phyloP scores from a whole-genome alignment of 2,888 invertebrate species.

The Ptilodon capucinus region DNA sequence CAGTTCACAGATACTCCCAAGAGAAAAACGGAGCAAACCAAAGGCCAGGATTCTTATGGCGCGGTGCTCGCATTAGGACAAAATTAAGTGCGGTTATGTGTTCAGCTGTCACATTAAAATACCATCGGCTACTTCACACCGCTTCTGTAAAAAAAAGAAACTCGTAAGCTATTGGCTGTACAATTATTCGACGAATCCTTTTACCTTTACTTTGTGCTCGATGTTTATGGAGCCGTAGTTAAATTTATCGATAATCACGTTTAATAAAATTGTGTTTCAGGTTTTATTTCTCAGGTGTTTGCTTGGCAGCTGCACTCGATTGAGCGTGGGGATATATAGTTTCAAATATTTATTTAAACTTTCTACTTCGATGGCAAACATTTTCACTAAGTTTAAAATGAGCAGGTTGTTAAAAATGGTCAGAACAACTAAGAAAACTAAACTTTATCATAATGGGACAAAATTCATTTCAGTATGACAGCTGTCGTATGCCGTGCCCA shows the following conservation, averaged over 20 bases:
- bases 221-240: constrained; percentile 37
- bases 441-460: too few species aligned
- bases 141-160: constrained; percentile 59
- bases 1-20: constrained; percentile 67
- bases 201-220: constrained; percentile 48
- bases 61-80: constrained; percentile 73
- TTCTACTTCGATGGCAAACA: too few species aligned
- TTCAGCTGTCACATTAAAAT: constrained; percentile 79
- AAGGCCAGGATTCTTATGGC: constrained; percentile 63
- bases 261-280: constrained; percentile 11
- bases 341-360: too few species aligned
- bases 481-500: too few species aligned
- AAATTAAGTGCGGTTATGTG: constrained; percentile 82
- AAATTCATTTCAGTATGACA: too few species aligned
- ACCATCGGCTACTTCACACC: constrained; percentile 68
- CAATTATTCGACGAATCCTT: constrained; percentile 69
- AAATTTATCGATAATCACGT: constrained; percentile 44
- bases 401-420: too few species aligned
- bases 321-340: background rate
- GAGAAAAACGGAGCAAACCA: constrained; percentile 65
- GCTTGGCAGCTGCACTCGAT: constrained; percentile 2
- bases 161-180: constrained; percentile 60
- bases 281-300: constrained; percentile 11
- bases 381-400: too few species aligned
- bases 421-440: too few species aligned